Conservation (phyloP, 2,888 invertebrate genomes). For the Amphipyra berbera region DNA sequence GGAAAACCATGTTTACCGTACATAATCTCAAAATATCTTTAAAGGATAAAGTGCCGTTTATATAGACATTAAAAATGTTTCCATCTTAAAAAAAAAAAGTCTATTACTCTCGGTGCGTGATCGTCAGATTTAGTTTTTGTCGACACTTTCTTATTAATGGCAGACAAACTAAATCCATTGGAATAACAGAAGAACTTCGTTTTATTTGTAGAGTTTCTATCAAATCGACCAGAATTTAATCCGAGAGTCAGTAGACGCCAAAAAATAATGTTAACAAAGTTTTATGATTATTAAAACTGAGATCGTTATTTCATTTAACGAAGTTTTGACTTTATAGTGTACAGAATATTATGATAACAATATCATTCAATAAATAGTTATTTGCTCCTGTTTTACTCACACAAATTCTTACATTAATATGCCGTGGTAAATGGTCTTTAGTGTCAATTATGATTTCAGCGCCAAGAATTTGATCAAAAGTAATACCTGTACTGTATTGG, state of each 20-base stretch:
- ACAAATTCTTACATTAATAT: too few species aligned
- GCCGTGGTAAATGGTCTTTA: too few species aligned
- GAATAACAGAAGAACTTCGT: neutral
- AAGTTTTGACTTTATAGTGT: too few species aligned
- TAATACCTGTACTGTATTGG: conserved; percentile 1
- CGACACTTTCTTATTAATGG: conserved; percentile 23
- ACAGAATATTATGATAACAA: too few species aligned
- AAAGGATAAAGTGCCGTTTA: conserved; percentile 37
- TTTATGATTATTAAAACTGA: neutral
- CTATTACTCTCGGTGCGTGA: conserved; percentile 22
- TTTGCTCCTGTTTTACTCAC: too few species aligned
- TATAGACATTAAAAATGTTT: conserved; percentile 10
- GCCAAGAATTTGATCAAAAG: conserved; percentile 7
- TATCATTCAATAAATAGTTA: conserved; percentile 1
- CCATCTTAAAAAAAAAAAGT: conserved; percentile 8
- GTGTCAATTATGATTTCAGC: neutral
- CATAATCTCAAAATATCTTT: conserved; percentile 36
- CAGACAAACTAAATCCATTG: conserved; percentile 15
- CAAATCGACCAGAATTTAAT: neutral
- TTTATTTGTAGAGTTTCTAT: conserved; percentile 25
- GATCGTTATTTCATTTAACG: too few species aligned
- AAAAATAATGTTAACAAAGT: conserved; percentile 2
- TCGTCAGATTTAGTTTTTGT: conserved; percentile 34
- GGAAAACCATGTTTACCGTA: conserved; percentile 28
- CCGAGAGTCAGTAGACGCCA: neutral